phyloP scores from a whole-genome alignment of 2,113 vertebrate species.

The Pipra filicauda region DNA sequence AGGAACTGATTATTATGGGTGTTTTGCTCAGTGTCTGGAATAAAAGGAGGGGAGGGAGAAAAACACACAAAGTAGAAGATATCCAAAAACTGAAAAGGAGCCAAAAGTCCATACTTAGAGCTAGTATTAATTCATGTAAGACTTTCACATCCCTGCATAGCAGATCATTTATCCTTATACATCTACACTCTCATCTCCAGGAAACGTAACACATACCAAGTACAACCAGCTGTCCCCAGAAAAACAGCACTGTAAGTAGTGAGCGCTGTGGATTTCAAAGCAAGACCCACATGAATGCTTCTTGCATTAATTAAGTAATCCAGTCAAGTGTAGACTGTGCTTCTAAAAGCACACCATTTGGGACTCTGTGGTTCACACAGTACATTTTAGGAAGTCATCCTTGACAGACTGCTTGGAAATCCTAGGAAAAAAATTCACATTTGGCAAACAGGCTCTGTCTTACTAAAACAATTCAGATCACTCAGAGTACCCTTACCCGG shows the following conservation, averaged over 20 bases:
- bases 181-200: not conserved
- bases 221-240: not conserved
- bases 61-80: not conserved
- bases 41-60: not conserved
- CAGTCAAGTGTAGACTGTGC: not conserved
- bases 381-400: not conserved
- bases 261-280: not conserved
- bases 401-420: not conserved
- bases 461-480: not conserved
- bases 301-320: not conserved
- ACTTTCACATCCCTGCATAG: not conserved
- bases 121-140: not conserved
- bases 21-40: not conserved
- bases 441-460: not conserved
- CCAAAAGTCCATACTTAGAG: not conserved
- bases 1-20: not conserved
- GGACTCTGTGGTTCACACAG: not conserved
- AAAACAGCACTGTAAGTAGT: not conserved
- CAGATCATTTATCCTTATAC: not conserved
- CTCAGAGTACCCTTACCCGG: not conserved
- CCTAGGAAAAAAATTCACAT: not conserved
- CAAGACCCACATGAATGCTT: not conserved
- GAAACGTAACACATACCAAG: not conserved
- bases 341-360: not conserved
- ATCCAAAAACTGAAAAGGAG: not conserved